These are phyloP conservation scores for Xiphophorus hellerii DNA, from an alignment of 2,113 vertebrate species.

Conservation along the genomic window DNA sequence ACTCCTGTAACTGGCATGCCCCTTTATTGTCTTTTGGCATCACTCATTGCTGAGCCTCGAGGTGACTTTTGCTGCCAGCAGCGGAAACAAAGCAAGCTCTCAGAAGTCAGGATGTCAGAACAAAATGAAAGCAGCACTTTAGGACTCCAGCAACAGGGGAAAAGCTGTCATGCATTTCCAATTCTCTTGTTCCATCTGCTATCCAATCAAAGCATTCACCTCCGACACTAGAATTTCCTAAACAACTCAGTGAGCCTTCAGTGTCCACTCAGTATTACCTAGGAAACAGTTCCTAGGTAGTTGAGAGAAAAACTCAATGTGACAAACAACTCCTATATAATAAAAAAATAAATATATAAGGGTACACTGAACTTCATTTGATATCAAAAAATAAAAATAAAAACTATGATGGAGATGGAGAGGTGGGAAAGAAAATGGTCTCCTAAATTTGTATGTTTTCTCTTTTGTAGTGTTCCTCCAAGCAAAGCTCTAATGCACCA, in stretches of 20 bases:
- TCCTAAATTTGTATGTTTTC: conserved; percentile 41
- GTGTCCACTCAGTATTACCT: conserved; percentile 10
- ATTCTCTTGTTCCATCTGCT: conserved; percentile 40
- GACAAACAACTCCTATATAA: not conserved
- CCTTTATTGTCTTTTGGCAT: conserved; percentile 53
- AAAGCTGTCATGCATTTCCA: conserved; percentile 8
- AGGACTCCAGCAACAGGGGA: conserved; percentile 27
- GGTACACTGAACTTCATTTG: not conserved
- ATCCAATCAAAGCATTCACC: conserved; percentile 39
- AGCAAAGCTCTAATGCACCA: conserved; percentile 56
- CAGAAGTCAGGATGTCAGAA: conserved; percentile 58
- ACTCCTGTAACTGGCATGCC: conserved; percentile 31
- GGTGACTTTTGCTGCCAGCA: conserved; percentile 70
- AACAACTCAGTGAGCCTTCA: conserved; percentile 25
- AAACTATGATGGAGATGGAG: not conserved
- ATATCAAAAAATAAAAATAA: not conserved
- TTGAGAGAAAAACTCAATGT: not conserved
- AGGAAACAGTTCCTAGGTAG: not conserved
- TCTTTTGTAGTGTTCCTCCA: conserved; percentile 35
- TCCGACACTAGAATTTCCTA: conserved; percentile 3
- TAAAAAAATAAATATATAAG: not conserved
- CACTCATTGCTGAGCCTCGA: conserved; percentile 52
- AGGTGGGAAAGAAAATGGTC: conserved; percentile 11
- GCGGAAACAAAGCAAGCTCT: conserved; percentile 49
- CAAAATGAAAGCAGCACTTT: conserved; percentile 56